Base-by-base conservation (phyloP, 2,888 invertebrate genomes). In the Griposia aprilina region DNA sequence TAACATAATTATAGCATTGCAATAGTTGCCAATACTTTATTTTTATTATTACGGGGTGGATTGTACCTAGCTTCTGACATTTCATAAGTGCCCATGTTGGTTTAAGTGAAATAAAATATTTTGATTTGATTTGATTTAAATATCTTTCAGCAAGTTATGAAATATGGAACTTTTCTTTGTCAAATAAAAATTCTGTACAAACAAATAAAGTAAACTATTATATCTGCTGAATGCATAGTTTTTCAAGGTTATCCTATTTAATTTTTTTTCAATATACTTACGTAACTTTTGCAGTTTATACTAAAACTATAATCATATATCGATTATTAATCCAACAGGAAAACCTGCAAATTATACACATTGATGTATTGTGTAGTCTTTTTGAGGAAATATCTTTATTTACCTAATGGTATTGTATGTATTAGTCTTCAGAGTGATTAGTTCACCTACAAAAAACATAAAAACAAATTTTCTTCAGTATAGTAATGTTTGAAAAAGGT, bases 371-470 rank as follows among this genome's bases (percentile, higher is more conserved):
- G 11, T 63, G 11, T 62, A 74, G 67, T 71, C 52, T 60, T 82
- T 73, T 84, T 74, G 52, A 82, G 82, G 84, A 82, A 82, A 82
- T 71, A 63, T 62, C 65, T 66, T 67, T 79, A 60, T 74, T 79
- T 52, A 80, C 23, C 0, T 52, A 55, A 26, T 57, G 23, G 11
- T 69, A 57, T 7, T 30, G 15, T 36, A 23, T 76, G 15, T 48
- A n/a, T 30, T 66, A 50, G 68, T 48, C 50, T 63, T 68, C 50
- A 11, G n/a, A 67, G 20, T 41, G 23, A 36, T 55, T 60, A 8
- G 11, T 52, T n/a, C 20, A 75, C 5, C 13, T 74, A 36, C 23
- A 48, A 41, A 55, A 55, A 48, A 23, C n/a, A 26, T 50, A 10
- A 5, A 50, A n/a, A 20, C 6, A 72, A 65, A 3, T 17, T 45